A percentile compares a stretch with the other conserved stretches of the same genome.
Evolutionary conservation across 1,140 invertebrate species (phyloP).

Genomic region (Helicorthomorpha holstii): DNA sequence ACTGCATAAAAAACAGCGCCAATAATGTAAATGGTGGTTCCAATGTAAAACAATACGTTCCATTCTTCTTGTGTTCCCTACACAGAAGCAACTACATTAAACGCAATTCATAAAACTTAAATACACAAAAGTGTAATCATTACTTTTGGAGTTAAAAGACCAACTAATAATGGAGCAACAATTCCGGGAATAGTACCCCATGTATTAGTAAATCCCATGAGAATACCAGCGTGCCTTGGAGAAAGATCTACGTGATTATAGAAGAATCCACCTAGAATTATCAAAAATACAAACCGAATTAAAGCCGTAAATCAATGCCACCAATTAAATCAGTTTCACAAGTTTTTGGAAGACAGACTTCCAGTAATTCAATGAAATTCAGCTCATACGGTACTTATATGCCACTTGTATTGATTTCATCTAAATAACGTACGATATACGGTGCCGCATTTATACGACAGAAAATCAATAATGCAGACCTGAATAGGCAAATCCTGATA

Average conservation of each 20-base stretch:
- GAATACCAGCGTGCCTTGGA: slow-evolving; percentile 18
- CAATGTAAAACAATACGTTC: slow-evolving; percentile 18
- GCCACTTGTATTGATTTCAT: too few species aligned
- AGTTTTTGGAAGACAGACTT: too few species aligned
- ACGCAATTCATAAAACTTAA: background rate
- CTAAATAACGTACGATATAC: too few species aligned
- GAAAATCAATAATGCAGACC: slow-evolving; percentile 1
- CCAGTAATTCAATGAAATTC: too few species aligned
- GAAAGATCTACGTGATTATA: slow-evolving; percentile 19
- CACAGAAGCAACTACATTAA: slow-evolving; percentile 9
- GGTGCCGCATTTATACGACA: too few species aligned
- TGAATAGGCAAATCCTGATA: slow-evolving; percentile 3
- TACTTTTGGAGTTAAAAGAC: slow-evolving; percentile 17
- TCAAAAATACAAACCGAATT: background rate
- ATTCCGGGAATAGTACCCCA: slow-evolving; percentile 22
- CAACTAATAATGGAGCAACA: slow-evolving; percentile 15
- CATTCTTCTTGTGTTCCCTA: slow-evolving; percentile 20
- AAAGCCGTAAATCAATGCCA: background rate
- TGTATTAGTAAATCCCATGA: slow-evolving; percentile 23
- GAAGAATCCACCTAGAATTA: slow-evolving; percentile 17
- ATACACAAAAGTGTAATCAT: background rate
- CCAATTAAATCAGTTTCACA: too few species aligned
- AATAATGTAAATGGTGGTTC: slow-evolving; percentile 16
- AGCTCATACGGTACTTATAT: too few species aligned
- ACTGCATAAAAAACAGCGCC: slow-evolving; percentile 26